These are phyloP conservation scores for Musca domestica DNA, from an alignment of 1,140 invertebrate genomes.

Conservation along the genomic window DNA sequence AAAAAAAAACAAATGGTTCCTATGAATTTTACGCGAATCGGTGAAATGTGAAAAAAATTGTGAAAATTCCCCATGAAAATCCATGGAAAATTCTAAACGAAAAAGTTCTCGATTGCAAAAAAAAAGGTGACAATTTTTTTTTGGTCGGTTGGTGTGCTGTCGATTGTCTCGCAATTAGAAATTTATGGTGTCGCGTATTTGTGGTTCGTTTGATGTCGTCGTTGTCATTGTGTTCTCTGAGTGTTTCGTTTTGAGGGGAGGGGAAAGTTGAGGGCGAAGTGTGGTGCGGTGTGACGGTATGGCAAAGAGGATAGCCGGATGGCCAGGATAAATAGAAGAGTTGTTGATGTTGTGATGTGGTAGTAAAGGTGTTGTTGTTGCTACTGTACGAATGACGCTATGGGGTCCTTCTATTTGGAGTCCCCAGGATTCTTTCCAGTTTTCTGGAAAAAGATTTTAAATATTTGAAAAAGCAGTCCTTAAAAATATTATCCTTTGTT, in stretches of 20 bases:
- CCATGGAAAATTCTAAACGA: not conserved
- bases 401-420: too few relatives aligned
- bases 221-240: not conserved
- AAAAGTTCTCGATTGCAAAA: slow-evolving; percentile 8
- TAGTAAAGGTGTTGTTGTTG: not conserved
- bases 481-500: too few relatives aligned
- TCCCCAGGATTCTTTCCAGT: too few relatives aligned
- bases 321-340: not conserved
- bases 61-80: not conserved
- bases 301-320: not conserved
- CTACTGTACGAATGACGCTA: too few relatives aligned
- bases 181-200: slow-evolving; percentile 24
- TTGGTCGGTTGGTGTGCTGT: not conserved
- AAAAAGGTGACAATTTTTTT: slow-evolving; percentile 9
- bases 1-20: slow-evolving; percentile 16
- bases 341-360: not conserved
- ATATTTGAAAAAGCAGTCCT: too few relatives aligned
- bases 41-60: not conserved
- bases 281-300: too few relatives aligned
- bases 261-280: too few relatives aligned
- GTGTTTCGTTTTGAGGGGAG: too few relatives aligned
- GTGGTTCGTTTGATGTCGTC: slow-evolving; percentile 21
- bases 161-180: slow-evolving; percentile 23
- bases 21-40: not conserved
- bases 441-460: too few relatives aligned